A percentile compares a stretch with the other conserved stretches of the same genome.
Conservation (phyloP, 2,113 vertebrate species). For the Phalacrocorax pelagicus region DNA sequence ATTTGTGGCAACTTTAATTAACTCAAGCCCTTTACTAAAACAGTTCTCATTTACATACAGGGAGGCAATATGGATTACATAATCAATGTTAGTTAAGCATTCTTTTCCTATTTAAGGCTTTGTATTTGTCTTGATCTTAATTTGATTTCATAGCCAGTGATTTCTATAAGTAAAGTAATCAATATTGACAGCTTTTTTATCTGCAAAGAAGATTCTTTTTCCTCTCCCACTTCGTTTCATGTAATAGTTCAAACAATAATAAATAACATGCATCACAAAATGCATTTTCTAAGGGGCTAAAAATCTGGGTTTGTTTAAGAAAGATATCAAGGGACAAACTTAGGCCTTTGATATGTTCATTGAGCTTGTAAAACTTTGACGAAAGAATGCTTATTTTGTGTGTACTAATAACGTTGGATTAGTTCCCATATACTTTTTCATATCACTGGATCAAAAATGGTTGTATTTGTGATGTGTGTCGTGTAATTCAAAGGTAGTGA, state of each 20-base stretch:
- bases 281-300: neutral
- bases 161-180: neutral
- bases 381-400: slow-evolving; percentile 24
- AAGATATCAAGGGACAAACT: slow-evolving; percentile 21
- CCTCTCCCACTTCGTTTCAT: neutral
- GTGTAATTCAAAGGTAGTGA: slow-evolving; percentile 27
- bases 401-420: neutral
- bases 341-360: slow-evolving; percentile 43
- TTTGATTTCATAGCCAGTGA: neutral
- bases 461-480: neutral
- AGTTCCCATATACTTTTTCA: slow-evolving; percentile 41
- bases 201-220: neutral
- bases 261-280: neutral
- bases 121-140: neutral
- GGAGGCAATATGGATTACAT: neutral
- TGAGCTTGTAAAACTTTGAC: neutral
- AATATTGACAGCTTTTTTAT: neutral
- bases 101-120: neutral
- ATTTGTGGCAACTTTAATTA: neutral
- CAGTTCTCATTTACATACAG: neutral
- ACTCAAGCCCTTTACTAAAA: neutral
- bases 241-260: slow-evolving; percentile 20
- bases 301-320: slow-evolving; percentile 22
- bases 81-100: neutral
- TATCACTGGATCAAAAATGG: slow-evolving; percentile 18